Base-by-base conservation (phyloP, 2,888 invertebrate species). In the Rapana venosa region DNA sequence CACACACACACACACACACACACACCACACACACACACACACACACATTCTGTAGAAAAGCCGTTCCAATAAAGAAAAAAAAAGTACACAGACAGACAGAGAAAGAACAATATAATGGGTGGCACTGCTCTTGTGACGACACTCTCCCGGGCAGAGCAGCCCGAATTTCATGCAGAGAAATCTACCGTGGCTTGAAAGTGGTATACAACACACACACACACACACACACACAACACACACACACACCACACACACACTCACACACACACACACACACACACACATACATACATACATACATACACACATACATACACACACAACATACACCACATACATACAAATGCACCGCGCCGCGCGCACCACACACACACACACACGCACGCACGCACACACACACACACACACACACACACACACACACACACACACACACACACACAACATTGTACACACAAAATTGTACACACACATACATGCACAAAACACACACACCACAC, bases 211-310 rank as follows among this genome's bases (percentile, higher is more conserved):
- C n/a, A n/a, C n/a, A n/a, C n/a, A 70, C 70, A 70, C 70, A 26
- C 70, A 70, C 70, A 70, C 70, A 26, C 70, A 70, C 70, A 70
- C 70, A n/a, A n/a, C 70, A 26, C 70, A 70, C 70, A 70, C 70
- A 70, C 70, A 26, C 70, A 70, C n/a, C 2, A 1, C 2, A 1
- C n/a, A 2, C 0, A 26, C 74, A n/a, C 74, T 13, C n/a, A 30
- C n/a, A 13, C 74, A 74, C 30, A 74, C 30, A 74, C n/a, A n/a
- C n/a, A 74, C 74, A 74, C 74, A 4, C 74, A 74, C 30, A 22
- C 74, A 74, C 74, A 22, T n/a, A 74, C 74, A 8, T 8, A n/a
- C 74, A 74, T n/a, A n/a, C 74, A 74, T n/a, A 26, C 74, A 74
- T n/a, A 74, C 74, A 26, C 74, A 74, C 74, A n/a, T n/a, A n/a